Evolutionary conservation across 2,888 invertebrate species (phyloP).

Genomic region (Amphipoea lucens): DNA sequence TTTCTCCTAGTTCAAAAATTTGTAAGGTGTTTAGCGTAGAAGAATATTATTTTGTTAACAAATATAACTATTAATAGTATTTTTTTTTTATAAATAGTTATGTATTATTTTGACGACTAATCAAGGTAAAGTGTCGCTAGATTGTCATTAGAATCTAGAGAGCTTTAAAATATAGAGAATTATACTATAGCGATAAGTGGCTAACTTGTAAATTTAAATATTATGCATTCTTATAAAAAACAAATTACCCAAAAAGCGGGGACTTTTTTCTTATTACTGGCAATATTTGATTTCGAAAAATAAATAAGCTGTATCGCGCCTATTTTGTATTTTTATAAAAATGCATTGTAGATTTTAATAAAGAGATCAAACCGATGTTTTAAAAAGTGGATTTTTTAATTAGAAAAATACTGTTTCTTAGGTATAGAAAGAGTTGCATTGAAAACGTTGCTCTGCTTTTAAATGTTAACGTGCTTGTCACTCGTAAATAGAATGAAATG

Average conservation of each 20-base stretch:
- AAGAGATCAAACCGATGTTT: slow-evolving; percentile 74
- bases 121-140: slow-evolving; percentile 83
- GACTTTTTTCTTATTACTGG: slow-evolving; percentile 66
- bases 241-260: slow-evolving; percentile 71
- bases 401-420: slow-evolving; percentile 87
- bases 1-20: slow-evolving; percentile 83
- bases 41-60: slow-evolving; percentile 88
- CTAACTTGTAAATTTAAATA: slow-evolving; percentile 71
- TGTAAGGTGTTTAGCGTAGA: slow-evolving; percentile 88
- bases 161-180: slow-evolving; percentile 82
- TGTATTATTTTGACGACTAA: slow-evolving; percentile 78
- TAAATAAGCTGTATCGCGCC: slow-evolving; percentile 71
- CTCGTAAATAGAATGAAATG: slow-evolving; percentile 69
- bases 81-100: slow-evolving; percentile 80
- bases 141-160: slow-evolving; percentile 80
- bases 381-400: slow-evolving; percentile 70
- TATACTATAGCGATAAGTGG: slow-evolving; percentile 83
- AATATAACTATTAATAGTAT: slow-evolving; percentile 80
- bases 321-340: slow-evolving; percentile 77
- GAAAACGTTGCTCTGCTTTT: slow-evolving; percentile 75
- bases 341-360: slow-evolving; percentile 74
- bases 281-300: slow-evolving; percentile 77
- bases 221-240: slow-evolving; percentile 81
- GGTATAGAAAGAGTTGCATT: slow-evolving; percentile 81
- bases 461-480: slow-evolving; percentile 67